Evolutionary conservation across 2,888 invertebrate species (phyloP), one percentile per base, ranked within the genome.

Genomic region (Drymonia ruficornis): DNA sequence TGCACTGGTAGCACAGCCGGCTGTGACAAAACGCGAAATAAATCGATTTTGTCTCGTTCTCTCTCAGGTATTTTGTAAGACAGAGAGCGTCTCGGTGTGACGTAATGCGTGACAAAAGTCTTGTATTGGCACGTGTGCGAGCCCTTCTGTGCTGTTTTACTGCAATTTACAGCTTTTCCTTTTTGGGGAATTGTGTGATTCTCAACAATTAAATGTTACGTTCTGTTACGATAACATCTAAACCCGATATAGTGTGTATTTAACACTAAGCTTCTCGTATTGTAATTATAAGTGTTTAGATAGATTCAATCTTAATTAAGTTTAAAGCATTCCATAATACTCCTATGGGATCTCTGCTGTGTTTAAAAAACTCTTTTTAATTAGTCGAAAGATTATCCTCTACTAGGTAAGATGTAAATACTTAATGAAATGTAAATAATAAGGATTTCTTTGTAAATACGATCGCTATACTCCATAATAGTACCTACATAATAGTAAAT

Each of bases 341-440:
- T 89, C 79, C 69, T 87, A 83, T 90, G 91, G 91, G 91, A 91
- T 91, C 91, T 90, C 91, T 86, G 84, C 89, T 86, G 87, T 89
- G 89, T 91, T 89, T 88, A 83, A 81, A 84, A 84, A 89, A 86
- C 88, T 87, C 74, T 86, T 82, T 23, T 87, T 76, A 80, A 83
- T 79, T 86, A 88, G 86, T 89, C 83, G 80, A 86, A 87, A 86
- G 78, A 80, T 79, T 83, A 83, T 80, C 63, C 50, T 74, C 59
- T 76, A 61, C 58, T 83, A n/a, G n/a, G n/a, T n/a, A 80, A 76
- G 76, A 64, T 89, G 88, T 87, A 88, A 80, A 81, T 82, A n/a
- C n/a, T n/a, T n/a, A 81, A 67, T 70, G 71, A 63, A 76, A 76
- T 80, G 80, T 77, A 81, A 78, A 80, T 73, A 72, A 59, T 75